These are phyloP conservation scores for Pseudomyrmex cubaensis DNA, from an alignment of 1,140 invertebrate genomes.

Conservation along the genomic window DNA sequence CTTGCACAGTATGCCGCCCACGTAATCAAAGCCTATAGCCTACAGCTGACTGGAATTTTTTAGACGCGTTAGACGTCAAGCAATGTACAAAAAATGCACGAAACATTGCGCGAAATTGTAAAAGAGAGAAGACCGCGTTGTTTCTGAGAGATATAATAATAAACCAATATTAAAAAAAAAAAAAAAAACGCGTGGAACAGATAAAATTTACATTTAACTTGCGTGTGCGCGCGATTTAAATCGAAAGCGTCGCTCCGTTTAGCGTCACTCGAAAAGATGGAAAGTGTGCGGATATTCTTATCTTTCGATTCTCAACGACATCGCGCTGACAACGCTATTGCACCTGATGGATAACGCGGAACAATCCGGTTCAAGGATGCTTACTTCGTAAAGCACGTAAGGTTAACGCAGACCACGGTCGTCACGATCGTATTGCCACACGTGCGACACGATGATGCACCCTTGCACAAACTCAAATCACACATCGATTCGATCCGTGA, in stretches of 20 bases:
- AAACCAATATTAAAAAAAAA: no score
- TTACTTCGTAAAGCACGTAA: slow-evolving; percentile 37
- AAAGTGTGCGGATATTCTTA: no score
- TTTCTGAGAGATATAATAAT: no score
- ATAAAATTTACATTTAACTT: not conserved
- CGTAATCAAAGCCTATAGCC: not conserved
- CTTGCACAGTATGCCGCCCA: not conserved
- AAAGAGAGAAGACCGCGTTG: not conserved
- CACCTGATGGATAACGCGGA: slow-evolving; percentile 26
- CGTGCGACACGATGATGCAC: slow-evolving; percentile 53
- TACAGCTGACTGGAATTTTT: not conserved
- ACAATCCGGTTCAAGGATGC: slow-evolving; percentile 66
- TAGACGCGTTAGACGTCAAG: not conserved
- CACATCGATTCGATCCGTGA: slow-evolving; percentile 46
- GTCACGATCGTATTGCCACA: slow-evolving; percentile 57
- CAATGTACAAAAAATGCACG: not conserved
- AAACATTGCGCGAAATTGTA: slow-evolving; percentile 6
- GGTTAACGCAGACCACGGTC: slow-evolving; percentile 67
- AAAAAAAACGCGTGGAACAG: no score
- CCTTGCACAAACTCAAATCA: slow-evolving; percentile 43
- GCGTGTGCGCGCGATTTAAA: not conserved
- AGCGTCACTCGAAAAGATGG: not conserved
- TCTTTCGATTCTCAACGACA: slow-evolving; percentile 17
- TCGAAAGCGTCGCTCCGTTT: not conserved
- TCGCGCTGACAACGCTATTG: slow-evolving; percentile 8